Conservation (phyloP, 2,888 invertebrate species). For the Trachelus tabidus region DNA sequence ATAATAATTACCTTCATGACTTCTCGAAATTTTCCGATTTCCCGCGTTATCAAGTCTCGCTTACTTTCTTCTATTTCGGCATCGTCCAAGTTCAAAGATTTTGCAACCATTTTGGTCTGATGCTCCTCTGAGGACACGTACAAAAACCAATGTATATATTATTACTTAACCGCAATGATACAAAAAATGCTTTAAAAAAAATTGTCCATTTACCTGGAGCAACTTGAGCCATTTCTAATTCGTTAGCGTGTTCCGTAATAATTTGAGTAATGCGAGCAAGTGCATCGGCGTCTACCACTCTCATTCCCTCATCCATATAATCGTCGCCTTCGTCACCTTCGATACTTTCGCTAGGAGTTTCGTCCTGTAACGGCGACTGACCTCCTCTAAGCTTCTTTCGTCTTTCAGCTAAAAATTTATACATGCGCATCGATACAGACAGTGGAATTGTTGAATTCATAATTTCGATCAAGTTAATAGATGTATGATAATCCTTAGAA, state of each 20-base stretch:
- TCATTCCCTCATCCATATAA: slow-evolving; percentile 82
- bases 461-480: neutral
- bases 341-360: slow-evolving; percentile 71
- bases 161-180: neutral
- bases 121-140: slow-evolving; percentile 71
- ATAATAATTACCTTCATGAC: slow-evolving; percentile 87
- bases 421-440: neutral
- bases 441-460: neutral
- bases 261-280: slow-evolving; percentile 83
- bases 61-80: slow-evolving; percentile 96
- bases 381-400: slow-evolving; percentile 71
- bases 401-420: slow-evolving; percentile 68
- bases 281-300: slow-evolving; percentile 80
- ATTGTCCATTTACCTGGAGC: slow-evolving; percentile 48
- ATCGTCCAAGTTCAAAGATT: slow-evolving; percentile 74
- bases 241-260: slow-evolving; percentile 77
- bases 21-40: slow-evolving; percentile 97
- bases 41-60: slow-evolving; percentile 93
- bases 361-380: slow-evolving; percentile 70
- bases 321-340: slow-evolving; percentile 70
- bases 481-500: neutral
- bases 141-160: slow-evolving; percentile 12
- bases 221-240: slow-evolving; percentile 59
- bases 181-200: neutral
- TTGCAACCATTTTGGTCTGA: slow-evolving; percentile 58